phyloP scores from a whole-genome alignment of 2,113 vertebrate genomes.

The Limanda limanda region DNA sequence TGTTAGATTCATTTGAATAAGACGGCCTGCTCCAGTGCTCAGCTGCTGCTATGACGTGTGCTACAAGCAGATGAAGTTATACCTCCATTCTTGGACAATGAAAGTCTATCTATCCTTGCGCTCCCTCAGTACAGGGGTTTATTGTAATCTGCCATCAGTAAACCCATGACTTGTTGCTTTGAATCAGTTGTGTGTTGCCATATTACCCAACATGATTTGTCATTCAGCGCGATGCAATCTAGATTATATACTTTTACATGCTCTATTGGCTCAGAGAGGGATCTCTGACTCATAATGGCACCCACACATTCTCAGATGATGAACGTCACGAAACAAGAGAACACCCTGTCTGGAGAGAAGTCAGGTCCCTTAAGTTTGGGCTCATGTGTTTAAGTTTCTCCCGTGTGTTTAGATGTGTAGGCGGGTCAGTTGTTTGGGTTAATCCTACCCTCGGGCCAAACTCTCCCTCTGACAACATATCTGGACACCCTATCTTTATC shows the following conservation, averaged over 20 bases:
- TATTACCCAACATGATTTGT: background rate
- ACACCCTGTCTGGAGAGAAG: background rate
- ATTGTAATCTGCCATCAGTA: background rate
- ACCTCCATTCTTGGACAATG: background rate
- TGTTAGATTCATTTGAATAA: background rate
- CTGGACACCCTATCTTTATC: background rate
- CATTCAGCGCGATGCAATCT: background rate
- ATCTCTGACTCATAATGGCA: background rate
- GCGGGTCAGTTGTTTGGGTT: conserved; percentile 32
- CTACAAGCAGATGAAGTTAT: background rate
- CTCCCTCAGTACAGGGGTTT: too few relatives aligned
- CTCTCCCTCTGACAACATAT: conserved; percentile 45
- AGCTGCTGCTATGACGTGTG: background rate
- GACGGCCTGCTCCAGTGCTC: background rate
- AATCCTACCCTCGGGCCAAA: conserved; percentile 43
- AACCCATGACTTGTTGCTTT: background rate
- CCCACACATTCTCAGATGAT: background rate
- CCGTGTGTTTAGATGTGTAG: conserved; percentile 5
- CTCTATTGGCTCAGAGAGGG: background rate
- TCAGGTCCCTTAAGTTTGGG: background rate
- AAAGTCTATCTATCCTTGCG: background rate
- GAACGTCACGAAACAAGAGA: background rate
- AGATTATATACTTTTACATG: background rate
- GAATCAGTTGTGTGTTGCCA: background rate
- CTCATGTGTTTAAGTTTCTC: background rate